Evolutionary conservation across 2,888 invertebrate genomes (phyloP).

Genomic region (Drymonia ruficornis): DNA sequence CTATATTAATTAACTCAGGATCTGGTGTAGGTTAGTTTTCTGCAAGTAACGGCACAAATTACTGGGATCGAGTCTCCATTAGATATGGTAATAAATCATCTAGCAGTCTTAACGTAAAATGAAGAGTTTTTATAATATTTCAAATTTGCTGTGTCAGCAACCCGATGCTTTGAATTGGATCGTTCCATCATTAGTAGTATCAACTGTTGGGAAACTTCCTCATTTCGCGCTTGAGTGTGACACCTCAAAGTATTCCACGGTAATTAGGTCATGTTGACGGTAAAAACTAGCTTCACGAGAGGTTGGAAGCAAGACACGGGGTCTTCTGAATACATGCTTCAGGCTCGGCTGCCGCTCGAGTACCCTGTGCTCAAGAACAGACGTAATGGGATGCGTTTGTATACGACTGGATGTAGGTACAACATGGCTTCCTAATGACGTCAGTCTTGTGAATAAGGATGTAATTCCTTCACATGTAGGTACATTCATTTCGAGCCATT

Average conservation of each 20-base stretch:
- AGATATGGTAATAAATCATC: constrained; percentile 38
- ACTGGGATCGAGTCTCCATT: constrained; percentile 29
- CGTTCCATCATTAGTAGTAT: constrained; percentile 1
- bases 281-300: constrained; percentile 35
- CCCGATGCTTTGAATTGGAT: background rate
- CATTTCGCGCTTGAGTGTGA: constrained; percentile 4
- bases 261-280: constrained; percentile 52
- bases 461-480: background rate
- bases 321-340: constrained; percentile 47
- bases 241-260: constrained; percentile 21
- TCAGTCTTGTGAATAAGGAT: constrained; percentile 14
- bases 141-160: constrained; percentile 1
- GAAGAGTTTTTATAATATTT: constrained; percentile 16
- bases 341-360: constrained; percentile 33
- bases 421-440: constrained; percentile 42
- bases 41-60: constrained; percentile 46
- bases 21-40: constrained; percentile 39
- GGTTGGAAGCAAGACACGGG: constrained; percentile 29
- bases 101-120: constrained; percentile 20
- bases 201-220: constrained; percentile 11
- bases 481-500: background rate
- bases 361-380: constrained; percentile 27
- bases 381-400: constrained; percentile 25
- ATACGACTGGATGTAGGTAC: constrained; percentile 19
- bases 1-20: constrained; percentile 33